Conservation (phyloP, 2,797 vertebrate genomes). For the Ammospiza maritima region DNA sequence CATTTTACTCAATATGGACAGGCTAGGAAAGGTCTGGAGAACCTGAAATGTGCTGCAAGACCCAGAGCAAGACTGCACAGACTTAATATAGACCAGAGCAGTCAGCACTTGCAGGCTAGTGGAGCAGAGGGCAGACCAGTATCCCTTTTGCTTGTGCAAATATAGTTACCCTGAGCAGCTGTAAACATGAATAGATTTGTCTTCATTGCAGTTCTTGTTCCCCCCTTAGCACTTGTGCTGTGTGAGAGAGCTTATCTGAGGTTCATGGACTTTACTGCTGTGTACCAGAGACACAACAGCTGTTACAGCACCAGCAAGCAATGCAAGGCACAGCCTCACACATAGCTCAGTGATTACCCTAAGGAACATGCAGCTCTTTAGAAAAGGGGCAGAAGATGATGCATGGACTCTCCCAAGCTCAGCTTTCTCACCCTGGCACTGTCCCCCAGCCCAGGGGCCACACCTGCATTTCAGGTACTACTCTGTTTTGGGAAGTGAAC, state of each 20-base stretch:
- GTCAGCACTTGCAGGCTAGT: accelerated
- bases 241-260: neutral
- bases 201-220: neutral
- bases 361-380: neutral
- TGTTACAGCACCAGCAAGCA: neutral
- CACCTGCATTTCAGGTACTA: neutral
- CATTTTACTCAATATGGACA: neutral
- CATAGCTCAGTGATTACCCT: neutral
- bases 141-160: neutral
- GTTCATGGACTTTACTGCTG: neutral
- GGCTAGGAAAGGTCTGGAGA: neutral
- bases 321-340: neutral
- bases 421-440: neutral
- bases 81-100: neutral
- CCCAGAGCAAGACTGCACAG: neutral
- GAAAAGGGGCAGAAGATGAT: neutral
- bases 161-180: neutral
- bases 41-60: neutral
- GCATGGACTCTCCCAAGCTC: neutral
- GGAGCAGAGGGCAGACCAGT: neutral
- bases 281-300: neutral
- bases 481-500: neutral
- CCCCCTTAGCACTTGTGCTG: neutral
- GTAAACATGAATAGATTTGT: neutral
- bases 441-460: no score